A percentile compares a stretch with the other conserved stretches of the same genome.
These are phyloP conservation scores for Platyscapa corneri DNA, from an alignment of 1,140 invertebrate genomes.

Conservation along the genomic window DNA sequence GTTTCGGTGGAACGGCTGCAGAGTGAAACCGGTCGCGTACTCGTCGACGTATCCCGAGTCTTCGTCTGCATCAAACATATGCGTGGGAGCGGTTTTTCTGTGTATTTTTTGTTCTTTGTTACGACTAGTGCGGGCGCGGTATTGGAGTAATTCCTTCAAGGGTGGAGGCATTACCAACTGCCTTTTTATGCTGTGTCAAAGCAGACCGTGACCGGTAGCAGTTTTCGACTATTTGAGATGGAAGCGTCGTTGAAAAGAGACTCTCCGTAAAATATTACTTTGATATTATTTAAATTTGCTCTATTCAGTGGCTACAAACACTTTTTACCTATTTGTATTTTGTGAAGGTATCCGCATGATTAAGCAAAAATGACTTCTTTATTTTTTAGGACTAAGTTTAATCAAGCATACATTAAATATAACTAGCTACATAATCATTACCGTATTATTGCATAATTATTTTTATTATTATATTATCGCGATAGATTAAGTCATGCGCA, in stretches of 20 bases:
- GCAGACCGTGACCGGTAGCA: neutral
- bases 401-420: no score
- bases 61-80: slow-evolving; percentile 16
- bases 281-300: neutral
- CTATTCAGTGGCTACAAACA: neutral
- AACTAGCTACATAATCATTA: no score
- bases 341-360: no score
- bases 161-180: neutral
- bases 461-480: no score
- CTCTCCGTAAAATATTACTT: neutral
- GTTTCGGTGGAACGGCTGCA: slow-evolving; percentile 30
- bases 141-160: neutral
- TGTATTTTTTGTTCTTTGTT: neutral
- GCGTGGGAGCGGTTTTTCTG: neutral
- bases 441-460: no score
- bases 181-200: neutral
- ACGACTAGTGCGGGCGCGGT: neutral
- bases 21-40: neutral
- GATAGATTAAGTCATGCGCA: neutral
- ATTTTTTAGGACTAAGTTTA: no score
- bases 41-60: slow-evolving; percentile 36
- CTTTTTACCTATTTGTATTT: no score
- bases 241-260: neutral
- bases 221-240: neutral
- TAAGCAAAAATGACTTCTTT: no score